Evolutionary conservation across 2,888 invertebrate genomes (phyloP).

Genomic region (Suillia variegata): DNA sequence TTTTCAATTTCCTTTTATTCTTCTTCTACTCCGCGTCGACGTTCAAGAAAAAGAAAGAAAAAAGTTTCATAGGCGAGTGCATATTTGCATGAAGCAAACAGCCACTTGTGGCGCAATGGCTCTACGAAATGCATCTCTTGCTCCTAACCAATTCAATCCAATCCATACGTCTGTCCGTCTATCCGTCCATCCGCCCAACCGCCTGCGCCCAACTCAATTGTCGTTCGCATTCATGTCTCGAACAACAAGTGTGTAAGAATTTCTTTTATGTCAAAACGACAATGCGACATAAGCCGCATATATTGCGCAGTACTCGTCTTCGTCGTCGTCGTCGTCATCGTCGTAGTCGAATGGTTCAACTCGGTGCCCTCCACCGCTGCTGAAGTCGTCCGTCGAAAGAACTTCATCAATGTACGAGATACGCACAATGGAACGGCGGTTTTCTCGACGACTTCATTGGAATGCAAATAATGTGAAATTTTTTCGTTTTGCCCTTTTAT

Average conservation of each 20-base stretch:
- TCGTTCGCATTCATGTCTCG: not conserved
- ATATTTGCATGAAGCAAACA: not conserved
- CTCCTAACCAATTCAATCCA: not conserved
- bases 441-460: not conserved
- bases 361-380: no score
- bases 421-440: not conserved
- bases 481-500: not conserved
- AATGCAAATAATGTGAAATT: not conserved
- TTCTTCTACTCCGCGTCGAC: no score
- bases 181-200: no score
- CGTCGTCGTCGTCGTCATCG: no score
- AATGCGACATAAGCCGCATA: not conserved
- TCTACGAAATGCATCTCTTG: not conserved
- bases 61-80: no score
- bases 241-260: conserved; percentile 34
- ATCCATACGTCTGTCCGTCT: not conserved
- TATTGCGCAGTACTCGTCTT: no score
- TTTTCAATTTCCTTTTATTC: no score
- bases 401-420: not conserved
- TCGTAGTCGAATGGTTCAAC: no score
- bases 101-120: not conserved
- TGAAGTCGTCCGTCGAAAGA: no score
- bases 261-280: conserved; percentile 25
- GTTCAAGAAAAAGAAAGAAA: no score
- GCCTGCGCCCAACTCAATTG: not conserved